These are phyloP conservation scores for Rhyacichthys aspro DNA, from an alignment of 2,797 vertebrate genomes.

Conservation along the genomic window DNA sequence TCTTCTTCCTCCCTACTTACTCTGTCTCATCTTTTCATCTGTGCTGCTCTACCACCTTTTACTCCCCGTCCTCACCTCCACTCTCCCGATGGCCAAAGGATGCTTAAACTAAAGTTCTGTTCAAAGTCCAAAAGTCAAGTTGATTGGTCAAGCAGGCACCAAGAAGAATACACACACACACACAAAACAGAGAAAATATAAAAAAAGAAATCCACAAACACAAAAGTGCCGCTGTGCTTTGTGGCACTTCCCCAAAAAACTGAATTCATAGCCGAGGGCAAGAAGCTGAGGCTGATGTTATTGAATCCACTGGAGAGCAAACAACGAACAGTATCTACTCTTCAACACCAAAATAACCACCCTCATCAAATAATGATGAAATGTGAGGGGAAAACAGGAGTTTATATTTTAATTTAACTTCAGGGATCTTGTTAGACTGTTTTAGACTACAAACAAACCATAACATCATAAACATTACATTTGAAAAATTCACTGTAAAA, in stretches of 20 bases:
- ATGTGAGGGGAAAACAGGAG: not conserved
- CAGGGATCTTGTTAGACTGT: too few relatives aligned
- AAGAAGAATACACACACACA: constrained; percentile 11
- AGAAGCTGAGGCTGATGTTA: constrained; percentile 56
- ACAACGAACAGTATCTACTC: constrained; percentile 31
- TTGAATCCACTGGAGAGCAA: constrained; percentile 50
- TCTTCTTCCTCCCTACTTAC: constrained; percentile 32
- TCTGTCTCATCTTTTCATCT: constrained; percentile 65
- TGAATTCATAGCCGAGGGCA: constrained; percentile 51
- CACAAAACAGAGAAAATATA: too few relatives aligned
- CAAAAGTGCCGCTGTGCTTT: constrained; percentile 37
- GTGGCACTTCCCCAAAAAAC: constrained; percentile 51
- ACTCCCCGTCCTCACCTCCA: constrained; percentile 4
- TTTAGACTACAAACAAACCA: too few relatives aligned
- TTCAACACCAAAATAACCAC: constrained; percentile 2
- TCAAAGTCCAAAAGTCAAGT: constrained; percentile 53
- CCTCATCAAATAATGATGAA: not conserved
- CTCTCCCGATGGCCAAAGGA: constrained; percentile 37
- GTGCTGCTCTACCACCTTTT: constrained; percentile 47
- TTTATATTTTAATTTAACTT: not conserved
- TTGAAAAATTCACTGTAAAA: too few relatives aligned
- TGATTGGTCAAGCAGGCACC: constrained; percentile 47
- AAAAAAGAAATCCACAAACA: not conserved
- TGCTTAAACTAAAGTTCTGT: constrained; percentile 47
- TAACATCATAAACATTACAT: too few relatives aligned